These are phyloP conservation scores for Chascanopsetta lugubris DNA, from an alignment of 2,113 vertebrate genomes.

Conservation along the genomic window DNA sequence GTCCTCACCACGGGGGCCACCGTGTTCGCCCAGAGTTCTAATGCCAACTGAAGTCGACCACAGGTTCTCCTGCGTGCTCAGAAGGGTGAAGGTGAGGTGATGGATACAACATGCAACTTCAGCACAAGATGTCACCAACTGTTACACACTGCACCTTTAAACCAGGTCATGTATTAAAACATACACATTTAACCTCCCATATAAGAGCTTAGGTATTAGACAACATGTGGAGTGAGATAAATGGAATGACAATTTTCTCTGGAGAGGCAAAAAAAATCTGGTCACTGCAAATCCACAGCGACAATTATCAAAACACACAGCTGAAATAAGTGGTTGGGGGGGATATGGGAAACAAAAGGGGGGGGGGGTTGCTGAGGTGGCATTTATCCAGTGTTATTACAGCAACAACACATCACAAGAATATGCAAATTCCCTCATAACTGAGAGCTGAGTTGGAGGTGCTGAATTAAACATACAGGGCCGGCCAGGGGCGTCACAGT, in stretches of 20 bases:
- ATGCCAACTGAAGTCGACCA: too few species aligned
- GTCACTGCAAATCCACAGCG: conserved; percentile 26
- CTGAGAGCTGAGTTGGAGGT: background rate
- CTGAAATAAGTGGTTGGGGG: background rate
- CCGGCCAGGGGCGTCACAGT: background rate
- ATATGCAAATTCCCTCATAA: conserved; percentile 2
- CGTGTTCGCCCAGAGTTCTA: too few species aligned
- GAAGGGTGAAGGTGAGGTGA: too few species aligned
- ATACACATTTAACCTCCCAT: conserved; percentile 2
- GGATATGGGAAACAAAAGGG: background rate
- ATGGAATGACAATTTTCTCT: background rate
- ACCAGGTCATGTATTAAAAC: conserved; percentile 30
- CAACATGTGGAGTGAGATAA: conserved; percentile 6
- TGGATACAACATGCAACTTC: too few species aligned
- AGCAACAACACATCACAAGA: conserved; percentile 3
- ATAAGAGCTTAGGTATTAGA: conserved; percentile 40
- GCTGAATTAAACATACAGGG: conserved; percentile 14
- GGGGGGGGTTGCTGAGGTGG: background rate
- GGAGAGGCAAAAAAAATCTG: too few species aligned
- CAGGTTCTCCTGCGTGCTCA: too few species aligned
- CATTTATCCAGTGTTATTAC: conserved; percentile 13
- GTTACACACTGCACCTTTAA: too few species aligned
- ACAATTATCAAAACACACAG: conserved; percentile 7
- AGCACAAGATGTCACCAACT: too few species aligned
- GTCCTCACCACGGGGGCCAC: too few species aligned